Evolutionary conservation across 2,888 invertebrate genomes (phyloP), one percentile per base, ranked within the genome.

Genomic region (Agonopterix heracliana): DNA sequence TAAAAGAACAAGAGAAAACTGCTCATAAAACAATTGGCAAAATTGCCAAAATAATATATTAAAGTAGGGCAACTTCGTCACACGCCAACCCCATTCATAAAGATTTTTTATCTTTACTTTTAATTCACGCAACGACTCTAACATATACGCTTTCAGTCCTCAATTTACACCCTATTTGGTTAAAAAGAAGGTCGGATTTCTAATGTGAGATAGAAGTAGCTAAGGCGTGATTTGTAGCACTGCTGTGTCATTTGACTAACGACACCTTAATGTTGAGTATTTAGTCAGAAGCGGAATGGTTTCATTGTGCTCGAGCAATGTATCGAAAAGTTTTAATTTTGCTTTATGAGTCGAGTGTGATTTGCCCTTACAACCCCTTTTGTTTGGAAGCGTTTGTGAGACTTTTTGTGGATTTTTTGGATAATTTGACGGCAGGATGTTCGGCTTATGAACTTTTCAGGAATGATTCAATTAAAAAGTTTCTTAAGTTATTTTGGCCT

Each of bases 321-420:
- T 88, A 85, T 81, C 78, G 86, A 75, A 74, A 84, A 87, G 68
- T 87, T 88, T 87, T 87, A 88, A 88, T 88, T 86, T 84, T 81
- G 84, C 72, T 86, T 86, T 83, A 87, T 86, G 83, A 74, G 60
- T 71, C 77, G 78, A 69, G 64, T 66, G 62, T 71, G 74, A 77
- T 67, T 66, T 65, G 64, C 76, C 76, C 74, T 49, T 46, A 41
- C 48, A 47, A 4, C 49, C 43, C 45, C 52, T 54, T 53, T 55
- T 48, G 49, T 48, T 12, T 48, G 41, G 3, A 44, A 53, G 47
- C 44, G 45, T 1, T 45, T 44, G 49, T 46, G 43, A 34, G 45
- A 47, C 14, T 45, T 48, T 51, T n/a, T 44, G 52, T 53, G 60
- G 50, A 26, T 26, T 26, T 26, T 5, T 26, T 26, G 5, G 5